Base-by-base conservation (phyloP, 2,797 vertebrate genomes). In the Poeciliopsis presidionis region DNA sequence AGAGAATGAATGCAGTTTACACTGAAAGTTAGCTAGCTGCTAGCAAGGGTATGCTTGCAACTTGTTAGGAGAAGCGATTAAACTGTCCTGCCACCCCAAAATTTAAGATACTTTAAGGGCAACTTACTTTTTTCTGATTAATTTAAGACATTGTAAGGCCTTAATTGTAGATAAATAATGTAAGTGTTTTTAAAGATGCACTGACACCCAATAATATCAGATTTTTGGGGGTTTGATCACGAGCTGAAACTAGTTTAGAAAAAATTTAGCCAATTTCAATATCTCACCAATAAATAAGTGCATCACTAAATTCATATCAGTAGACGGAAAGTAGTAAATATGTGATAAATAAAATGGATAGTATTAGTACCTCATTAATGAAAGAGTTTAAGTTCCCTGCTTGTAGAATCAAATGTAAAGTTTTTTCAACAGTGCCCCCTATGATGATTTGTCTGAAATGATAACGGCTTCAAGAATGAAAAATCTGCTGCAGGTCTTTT, bases 401-500 rank as follows among this genome's bases (percentile, higher is more conserved):
- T 22, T 36, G 28, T 47, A 39, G 22, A 13, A 41, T n/a, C 45
- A 57, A 41, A 20, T 43, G 16, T 18, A 47, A 53, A 7, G 63
- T 36, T 77, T 83, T 57, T 57, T 57, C 46, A 59, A 67, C 73
- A 80, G 47, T 45, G 28, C 8, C 16, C 33, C 71, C 76, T 6
- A 9, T n/a, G 51, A 30, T 67, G 36, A 67, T n/a, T 28, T 59
- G 59, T 63, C 53, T 57, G 51, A 73, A 80, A 89, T 7, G n/a
- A 43, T 79, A 70, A 73, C 61, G 14, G 30, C 71, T 53, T 72
- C 63, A 36, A 75, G 72, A 71, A 49, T 30, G 61, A 61, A 57
- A 73, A 28, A 11, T 11, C 11, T 14, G 20, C 6, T 69, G 45
- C 73, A 85, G 63, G 69, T 73, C 61, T 72, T 51, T 6, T 12